Base-by-base conservation (phyloP, 2,797 vertebrate genomes). In the Poecilia velifera region DNA sequence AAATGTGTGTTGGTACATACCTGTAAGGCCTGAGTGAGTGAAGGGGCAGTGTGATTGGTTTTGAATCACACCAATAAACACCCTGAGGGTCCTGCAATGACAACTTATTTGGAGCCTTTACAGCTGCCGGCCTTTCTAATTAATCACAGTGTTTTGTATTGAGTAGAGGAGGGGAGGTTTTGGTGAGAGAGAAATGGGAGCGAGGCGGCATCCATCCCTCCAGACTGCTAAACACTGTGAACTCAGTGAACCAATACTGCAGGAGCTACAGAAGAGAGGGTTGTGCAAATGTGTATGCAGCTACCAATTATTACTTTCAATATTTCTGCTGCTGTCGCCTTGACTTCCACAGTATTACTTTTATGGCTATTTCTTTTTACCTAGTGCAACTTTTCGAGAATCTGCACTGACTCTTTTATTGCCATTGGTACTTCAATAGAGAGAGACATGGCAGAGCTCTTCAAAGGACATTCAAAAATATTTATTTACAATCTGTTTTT, bases 81-180 rank as follows among this genome's bases (percentile, higher is more conserved):
- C 89, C 73, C 34, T 74, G 8, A 0, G 76, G 86, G 90, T 84
- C 83, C 73, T 28, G 79, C 76, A 86, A 89, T 87, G 91, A 92
- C 90, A 94, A 90, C 90, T 93, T 91, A 91, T 91, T 93, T 91
- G 73, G 80, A 84, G 59, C 78, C 73, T 80, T 89, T 86, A 74
- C 85, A 78, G 93, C 92, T 90, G 84, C 83, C 0, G 80, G 92
- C 91, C 62, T 66, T 79, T 80, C 82, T 88, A 93, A 94, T 94
- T 92, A 92, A 94, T 95, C 92, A 92, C 84, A 77, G 79, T 87
- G 70, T 81, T 86, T 90, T 88, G 85, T 93, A 95, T 94, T 82
- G 93, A 93, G 81, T 86, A 72, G 78, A 77, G 78, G 31, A 12
- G 70, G 77, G 62, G 84, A 84, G 80, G 72, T 80, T 89, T 92